Base-by-base conservation (phyloP, 2,888 invertebrate genomes). In the Epinotia demarniana region DNA sequence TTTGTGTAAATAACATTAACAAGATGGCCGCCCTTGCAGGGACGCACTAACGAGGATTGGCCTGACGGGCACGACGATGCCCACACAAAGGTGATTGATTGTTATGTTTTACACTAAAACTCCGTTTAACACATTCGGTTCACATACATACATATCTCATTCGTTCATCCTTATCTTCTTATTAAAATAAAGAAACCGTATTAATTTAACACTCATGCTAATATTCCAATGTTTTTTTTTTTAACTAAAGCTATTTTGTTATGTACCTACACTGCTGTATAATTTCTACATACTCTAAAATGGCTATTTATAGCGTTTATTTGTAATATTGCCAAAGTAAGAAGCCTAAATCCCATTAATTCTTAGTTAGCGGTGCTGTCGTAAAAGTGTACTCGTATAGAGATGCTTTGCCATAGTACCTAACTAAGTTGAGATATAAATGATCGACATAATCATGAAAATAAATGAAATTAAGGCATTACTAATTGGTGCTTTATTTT, bases 1-100 rank as follows among this genome's bases (percentile, higher is more conserved):
- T 86, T 86, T 86, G 83, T 90, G 90, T 92, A 90, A 91, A 92
- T 93, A 93, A 92, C 88, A 87, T 84, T 88, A 86, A 88, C 90
- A 92, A 89, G 81, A 88, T 88, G 89, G 89, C 87, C 85, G 90
- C 84, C 85, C 85, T 91, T 91, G 83, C 92, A 92, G 93, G 87
- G 86, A 84, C 85, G 86, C 88, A 89, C 90, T 93, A 92, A 91
- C 90, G 92, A 85, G 84, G 92, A 90, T 87, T 90, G 90, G 89
- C 90, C 91, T 84, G 92, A 91, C 86, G 92, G 91, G 87, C 89
- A 86, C 88, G 93, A 93, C 87, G 93, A 93, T 89, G 88, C 88
- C 83, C 92, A 92, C 83, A 92, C 93, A 68, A 93, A 94, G 93
- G 93, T 94, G 93, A 94, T 82, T 90, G 84, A 86, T 27, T 27